phyloP scores from a whole-genome alignment of 2,113 vertebrate genomes.

The Zosterops japonicus region DNA sequence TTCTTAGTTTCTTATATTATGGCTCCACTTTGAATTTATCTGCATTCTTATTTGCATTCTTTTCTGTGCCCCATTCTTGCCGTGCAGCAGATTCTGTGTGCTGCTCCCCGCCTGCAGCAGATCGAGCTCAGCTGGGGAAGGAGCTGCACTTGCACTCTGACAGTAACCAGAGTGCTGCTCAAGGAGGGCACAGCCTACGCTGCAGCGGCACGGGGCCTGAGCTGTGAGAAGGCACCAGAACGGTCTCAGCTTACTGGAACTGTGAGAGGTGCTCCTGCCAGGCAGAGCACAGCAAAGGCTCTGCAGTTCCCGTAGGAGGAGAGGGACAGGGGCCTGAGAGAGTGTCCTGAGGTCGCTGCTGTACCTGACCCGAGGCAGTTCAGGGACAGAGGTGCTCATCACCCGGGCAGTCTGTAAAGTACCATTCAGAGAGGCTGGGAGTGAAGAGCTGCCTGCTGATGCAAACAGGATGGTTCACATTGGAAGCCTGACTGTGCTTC shows the following conservation, averaged over 20 bases:
- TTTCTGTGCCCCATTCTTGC: fast-evolving
- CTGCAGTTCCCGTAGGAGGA: not conserved
- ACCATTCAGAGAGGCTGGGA: not conserved
- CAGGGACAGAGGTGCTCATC: not conserved
- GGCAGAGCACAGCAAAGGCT: not conserved
- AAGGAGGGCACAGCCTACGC: fast-evolving
- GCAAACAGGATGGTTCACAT: not conserved
- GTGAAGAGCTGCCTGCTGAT: not conserved
- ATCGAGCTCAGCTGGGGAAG: not conserved
- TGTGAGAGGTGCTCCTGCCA: not conserved
- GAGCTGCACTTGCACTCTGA: not conserved
- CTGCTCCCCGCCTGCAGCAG: not conserved
- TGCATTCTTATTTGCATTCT: not conserved
- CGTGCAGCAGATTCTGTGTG: fast-evolving
- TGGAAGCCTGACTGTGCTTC: not conserved
- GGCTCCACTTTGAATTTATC: not conserved
- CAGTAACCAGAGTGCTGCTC: not conserved
- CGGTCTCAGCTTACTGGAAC: not conserved
- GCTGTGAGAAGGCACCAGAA: not conserved
- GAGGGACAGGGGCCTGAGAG: not conserved
- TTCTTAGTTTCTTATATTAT: not conserved
- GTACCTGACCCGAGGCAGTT: not conserved
- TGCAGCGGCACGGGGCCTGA: not conserved
- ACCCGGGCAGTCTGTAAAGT: not conserved
- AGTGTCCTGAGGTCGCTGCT: not conserved